These are phyloP conservation scores for Pantala flavescens DNA, from an alignment of 1,140 invertebrate genomes.

Conservation along the genomic window DNA sequence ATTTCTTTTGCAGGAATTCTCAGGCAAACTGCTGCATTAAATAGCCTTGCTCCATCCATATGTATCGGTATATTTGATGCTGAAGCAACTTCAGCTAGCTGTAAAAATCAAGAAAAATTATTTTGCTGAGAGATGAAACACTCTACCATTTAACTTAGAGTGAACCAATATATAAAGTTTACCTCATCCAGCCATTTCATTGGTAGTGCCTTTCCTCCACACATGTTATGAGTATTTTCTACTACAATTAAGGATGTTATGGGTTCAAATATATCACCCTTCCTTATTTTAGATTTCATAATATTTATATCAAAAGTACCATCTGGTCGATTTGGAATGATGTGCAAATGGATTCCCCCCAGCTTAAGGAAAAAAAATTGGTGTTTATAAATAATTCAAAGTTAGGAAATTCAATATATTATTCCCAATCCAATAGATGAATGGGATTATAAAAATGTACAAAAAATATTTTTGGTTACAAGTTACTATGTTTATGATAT, in stretches of 20 bases:
- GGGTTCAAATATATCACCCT: conserved; percentile 62
- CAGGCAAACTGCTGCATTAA: conserved; percentile 69
- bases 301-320: conserved; percentile 75
- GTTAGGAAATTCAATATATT: too few relatives aligned
- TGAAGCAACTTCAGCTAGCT: conserved; percentile 53
- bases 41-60: conserved; percentile 87
- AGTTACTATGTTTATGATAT: too few relatives aligned
- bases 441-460: too few relatives aligned
- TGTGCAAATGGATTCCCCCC: conserved; percentile 63
- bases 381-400: too few relatives aligned
- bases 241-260: conserved; percentile 67
- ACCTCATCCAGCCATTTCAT: conserved; percentile 63
- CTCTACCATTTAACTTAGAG: too few relatives aligned
- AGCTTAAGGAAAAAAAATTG: conserved; percentile 33
- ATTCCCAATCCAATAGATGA: too few relatives aligned
- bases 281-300: conserved; percentile 53
- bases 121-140: too few relatives aligned
- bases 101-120: conserved; percentile 18
- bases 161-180: background rate
- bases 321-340: conserved; percentile 63
- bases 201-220: conserved; percentile 75
- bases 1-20: conserved; percentile 53
- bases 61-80: conserved; percentile 62
- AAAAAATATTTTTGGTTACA: too few relatives aligned
- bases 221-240: conserved; percentile 88